Percentiles rank a stretch among this genome's conserved stretches.
phyloP scores from a whole-genome alignment of 2,113 vertebrate genomes.

The Pionites leucogaster region DNA sequence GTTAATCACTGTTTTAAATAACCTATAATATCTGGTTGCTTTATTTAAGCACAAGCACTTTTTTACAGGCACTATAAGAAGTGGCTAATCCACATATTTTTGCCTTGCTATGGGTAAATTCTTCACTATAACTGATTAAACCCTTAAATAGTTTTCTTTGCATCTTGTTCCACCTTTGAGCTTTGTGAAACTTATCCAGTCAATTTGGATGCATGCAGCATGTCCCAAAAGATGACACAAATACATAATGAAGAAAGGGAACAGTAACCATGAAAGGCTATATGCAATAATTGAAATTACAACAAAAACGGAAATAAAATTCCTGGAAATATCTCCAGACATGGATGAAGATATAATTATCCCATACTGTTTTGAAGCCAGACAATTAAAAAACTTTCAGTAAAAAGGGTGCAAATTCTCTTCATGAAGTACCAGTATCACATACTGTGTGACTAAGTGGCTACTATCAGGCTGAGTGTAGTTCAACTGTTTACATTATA shows the following conservation, averaged over 20 bases:
- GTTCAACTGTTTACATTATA: background rate
- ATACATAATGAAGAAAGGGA: background rate
- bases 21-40: background rate
- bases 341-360: background rate
- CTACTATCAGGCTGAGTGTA: background rate
- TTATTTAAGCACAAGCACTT: background rate
- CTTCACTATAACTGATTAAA: background rate
- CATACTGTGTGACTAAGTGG: background rate
- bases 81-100: background rate
- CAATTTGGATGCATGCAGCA: background rate
- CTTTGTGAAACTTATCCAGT: background rate
- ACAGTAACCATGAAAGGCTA: background rate
- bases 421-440: background rate
- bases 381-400: background rate
- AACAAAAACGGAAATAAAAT: background rate
- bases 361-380: background rate
- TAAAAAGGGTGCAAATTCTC: background rate
- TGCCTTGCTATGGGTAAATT: background rate
- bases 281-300: background rate
- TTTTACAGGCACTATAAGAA: background rate
- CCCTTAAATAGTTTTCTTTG: background rate
- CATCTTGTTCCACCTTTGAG: background rate
- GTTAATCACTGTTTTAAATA: background rate
- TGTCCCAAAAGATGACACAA: background rate
- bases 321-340: background rate